A percentile compares a stretch with the other conserved stretches of the same genome.
Conservation (phyloP, 1,140 invertebrate genomes). For the Carposina sasakii region DNA sequence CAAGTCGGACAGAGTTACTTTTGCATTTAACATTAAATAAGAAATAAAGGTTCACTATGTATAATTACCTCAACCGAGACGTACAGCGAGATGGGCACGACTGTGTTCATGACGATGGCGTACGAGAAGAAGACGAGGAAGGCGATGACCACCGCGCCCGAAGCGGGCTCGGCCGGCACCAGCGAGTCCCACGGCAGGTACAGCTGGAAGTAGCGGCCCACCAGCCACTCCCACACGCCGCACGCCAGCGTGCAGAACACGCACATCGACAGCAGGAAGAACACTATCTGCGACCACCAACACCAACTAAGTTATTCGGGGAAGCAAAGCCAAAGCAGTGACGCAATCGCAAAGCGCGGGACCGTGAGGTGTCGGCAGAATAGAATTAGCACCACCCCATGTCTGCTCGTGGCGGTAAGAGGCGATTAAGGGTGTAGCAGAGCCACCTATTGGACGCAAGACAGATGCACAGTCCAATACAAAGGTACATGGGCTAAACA, state of each 20-base stretch:
- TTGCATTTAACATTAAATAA: not conserved
- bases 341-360: too few species aligned
- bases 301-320: too few species aligned
- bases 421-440: too few species aligned
- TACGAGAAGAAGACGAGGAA: slow-evolving; percentile 99
- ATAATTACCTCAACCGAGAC: slow-evolving; percentile 89
- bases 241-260: slow-evolving; percentile 97
- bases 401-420: too few species aligned
- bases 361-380: too few species aligned
- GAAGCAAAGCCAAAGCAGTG: too few species aligned
- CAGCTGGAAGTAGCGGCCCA: slow-evolving; percentile 90
- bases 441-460: too few species aligned
- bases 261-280: slow-evolving; percentile 98
- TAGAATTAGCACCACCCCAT: too few species aligned
- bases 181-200: slow-evolving; percentile 97
- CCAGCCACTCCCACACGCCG: slow-evolving; percentile 96
- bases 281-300: slow-evolving; percentile 87
- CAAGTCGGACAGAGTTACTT: too few species aligned
- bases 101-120: slow-evolving; percentile 99
- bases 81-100: slow-evolving; percentile 99
- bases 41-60: not conserved
- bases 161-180: slow-evolving; percentile 84
- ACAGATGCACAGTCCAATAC: too few species aligned
- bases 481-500: too few species aligned
- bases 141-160: slow-evolving; percentile 93